Evolutionary conservation across 2,113 vertebrate genomes (phyloP).

Genomic region (Leptobrachium ailaonicum): DNA sequence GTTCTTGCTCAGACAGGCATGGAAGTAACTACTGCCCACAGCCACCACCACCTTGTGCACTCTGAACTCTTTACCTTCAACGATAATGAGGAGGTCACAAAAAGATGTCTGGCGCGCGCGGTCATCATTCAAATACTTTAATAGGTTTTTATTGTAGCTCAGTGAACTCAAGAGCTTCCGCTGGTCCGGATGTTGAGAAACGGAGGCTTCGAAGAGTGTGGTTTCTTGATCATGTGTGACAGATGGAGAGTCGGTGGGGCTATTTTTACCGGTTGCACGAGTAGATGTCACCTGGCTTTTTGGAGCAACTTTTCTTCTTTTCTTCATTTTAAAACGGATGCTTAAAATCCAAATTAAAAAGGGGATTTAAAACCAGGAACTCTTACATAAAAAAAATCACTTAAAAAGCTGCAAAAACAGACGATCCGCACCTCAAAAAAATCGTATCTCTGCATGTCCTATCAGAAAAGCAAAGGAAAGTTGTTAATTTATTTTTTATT

Average conservation of each 20-base stretch:
- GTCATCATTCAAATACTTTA: constrained; percentile 90
- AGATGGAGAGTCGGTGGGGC: constrained; percentile 56
- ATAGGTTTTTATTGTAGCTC: constrained; percentile 81
- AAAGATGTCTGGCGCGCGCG: constrained; percentile 79
- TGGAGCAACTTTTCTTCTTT: constrained; percentile 70
- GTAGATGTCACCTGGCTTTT: constrained; percentile 63
- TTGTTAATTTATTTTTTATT: no score
- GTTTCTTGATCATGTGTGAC: constrained; percentile 56
- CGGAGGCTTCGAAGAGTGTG: neutral
- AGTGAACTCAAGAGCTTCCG: constrained; percentile 74
- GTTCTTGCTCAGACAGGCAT: constrained; percentile 88
- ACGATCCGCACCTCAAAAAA: no score
- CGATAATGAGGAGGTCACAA: constrained; percentile 86
- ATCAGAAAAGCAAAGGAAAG: no score
- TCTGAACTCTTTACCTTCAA: constrained; percentile 82
- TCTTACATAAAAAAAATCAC: no score
- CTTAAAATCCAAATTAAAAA: neutral
- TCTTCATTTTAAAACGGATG: constrained; percentile 73
- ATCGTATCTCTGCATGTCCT: no score
- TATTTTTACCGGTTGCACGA: constrained; percentile 59
- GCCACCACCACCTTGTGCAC: constrained; percentile 94
- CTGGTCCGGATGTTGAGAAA: constrained; percentile 52
- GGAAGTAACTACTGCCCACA: constrained; percentile 96
- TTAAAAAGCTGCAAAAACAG: no score
- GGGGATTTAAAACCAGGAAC: neutral